phyloP scores from a whole-genome alignment of 2,113 vertebrate species.

The Xenopus borealis region DNA sequence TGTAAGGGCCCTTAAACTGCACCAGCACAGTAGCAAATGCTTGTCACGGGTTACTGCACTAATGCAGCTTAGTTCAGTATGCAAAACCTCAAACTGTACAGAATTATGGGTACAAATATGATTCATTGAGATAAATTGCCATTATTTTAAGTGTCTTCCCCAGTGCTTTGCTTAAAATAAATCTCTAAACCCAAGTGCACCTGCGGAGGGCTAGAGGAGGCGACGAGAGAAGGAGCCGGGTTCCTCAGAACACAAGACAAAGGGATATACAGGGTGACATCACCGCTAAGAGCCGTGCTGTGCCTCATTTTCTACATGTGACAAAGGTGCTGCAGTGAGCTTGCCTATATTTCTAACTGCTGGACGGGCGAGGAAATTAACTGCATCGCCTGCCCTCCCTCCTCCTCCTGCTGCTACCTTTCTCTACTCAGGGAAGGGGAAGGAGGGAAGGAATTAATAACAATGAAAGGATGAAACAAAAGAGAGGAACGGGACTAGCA shows the following conservation, averaged over 20 bases:
- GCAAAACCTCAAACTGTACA: too few species aligned
- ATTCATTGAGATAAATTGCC: too few species aligned
- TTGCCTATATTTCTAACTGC: conserved; percentile 18
- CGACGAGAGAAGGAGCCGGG: neutral
- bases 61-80: too few species aligned
- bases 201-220: too few species aligned
- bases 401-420: conserved; percentile 9
- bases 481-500: conserved; percentile 29
- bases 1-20: too few species aligned
- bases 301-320: conserved; percentile 15
- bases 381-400: conserved; percentile 11
- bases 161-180: too few species aligned
- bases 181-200: too few species aligned
- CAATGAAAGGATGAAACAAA: conserved; percentile 40
- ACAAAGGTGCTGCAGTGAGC: conserved; percentile 37
- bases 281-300: neutral
- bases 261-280: conserved; percentile 23
- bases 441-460: conserved; percentile 41
- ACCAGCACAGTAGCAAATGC: too few species aligned
- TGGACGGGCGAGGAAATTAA: conserved; percentile 35
- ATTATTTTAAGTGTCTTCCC: too few species aligned
- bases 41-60: too few species aligned
- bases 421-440: conserved; percentile 12
- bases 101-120: too few species aligned
- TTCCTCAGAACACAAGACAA: conserved; percentile 11